phyloP scores from a whole-genome alignment of 2,113 vertebrate species.

The Zapornia atra region DNA sequence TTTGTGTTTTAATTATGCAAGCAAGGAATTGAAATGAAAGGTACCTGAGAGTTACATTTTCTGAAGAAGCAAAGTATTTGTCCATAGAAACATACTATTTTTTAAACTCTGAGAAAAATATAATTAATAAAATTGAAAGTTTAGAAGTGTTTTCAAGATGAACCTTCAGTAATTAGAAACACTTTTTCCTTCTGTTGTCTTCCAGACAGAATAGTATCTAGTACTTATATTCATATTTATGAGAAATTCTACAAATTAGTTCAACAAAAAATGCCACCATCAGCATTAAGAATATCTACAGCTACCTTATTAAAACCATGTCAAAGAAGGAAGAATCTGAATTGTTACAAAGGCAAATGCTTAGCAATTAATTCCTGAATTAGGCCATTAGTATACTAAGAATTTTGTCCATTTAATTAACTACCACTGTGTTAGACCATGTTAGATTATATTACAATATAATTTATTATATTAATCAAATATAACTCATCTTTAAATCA shows the following conservation, averaged over 20 bases:
- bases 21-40: conserved; percentile 17
- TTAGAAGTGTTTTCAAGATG: not conserved
- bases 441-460: not conserved
- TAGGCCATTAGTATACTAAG: not conserved
- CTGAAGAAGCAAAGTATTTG: not conserved
- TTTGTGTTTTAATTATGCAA: conserved; percentile 55
- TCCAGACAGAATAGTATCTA: not conserved
- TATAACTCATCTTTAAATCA: not conserved
- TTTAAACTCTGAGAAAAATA: not conserved
- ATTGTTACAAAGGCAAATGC: not conserved
- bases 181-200: not conserved
- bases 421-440: not conserved
- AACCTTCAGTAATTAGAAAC: not conserved
- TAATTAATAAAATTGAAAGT: not conserved
- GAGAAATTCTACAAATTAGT: not conserved
- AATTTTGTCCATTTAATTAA: not conserved
- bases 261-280: not conserved
- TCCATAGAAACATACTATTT: not conserved
- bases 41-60: conserved; percentile 14
- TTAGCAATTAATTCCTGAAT: not conserved
- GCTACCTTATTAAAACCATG: not conserved
- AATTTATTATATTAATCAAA: not conserved
- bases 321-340: not conserved
- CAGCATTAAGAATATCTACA: not conserved
- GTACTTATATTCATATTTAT: not conserved